Base-by-base conservation (phyloP, 2,113 vertebrate species). In the Silurus glanis region DNA sequence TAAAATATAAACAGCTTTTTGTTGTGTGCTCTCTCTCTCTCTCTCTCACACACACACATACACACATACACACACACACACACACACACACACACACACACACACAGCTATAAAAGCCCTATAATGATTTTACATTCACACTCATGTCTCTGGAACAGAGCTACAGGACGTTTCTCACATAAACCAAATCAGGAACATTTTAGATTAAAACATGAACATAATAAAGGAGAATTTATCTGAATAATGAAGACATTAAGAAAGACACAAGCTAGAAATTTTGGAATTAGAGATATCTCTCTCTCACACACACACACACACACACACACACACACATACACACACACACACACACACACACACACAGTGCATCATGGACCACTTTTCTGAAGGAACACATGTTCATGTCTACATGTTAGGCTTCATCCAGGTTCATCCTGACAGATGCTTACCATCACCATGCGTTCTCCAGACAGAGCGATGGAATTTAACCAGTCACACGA, bases 181-280 rank as follows among this genome's bases (percentile, higher is more conserved):
- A 17, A 58, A 84, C 72, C 78, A 74, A 84, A 69, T 67, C 69
- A 75, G 51, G 25, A 87, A 87, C 85, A 82, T n/a, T 82, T 81
- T 56, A 62, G 23, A 56, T 74, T 9, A 28, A 78, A 81, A 81
- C 74, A 59, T 37, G 5, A 45, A 21, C 16, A 45, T 56, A 9
- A 58, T 78, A 25, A 55, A 53, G 5, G 2, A 75, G 81, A 66
- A 47, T 47, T 56, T 47, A 71, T 23, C n/a, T 53, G 74, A 49
- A 49, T 45, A 80, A 86, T 88, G 66, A 83, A 79, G 76, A 86
- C 75, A 80, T 80, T 86, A n/a, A 72, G 64, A 78, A 89, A 66
- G 85, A 84, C 84, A 51, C 53, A 61, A 74, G 69, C 12, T 76
- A 76, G 71, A 78, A 53, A 88, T 88, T 69, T 51, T 85, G 79